A percentile compares a stretch with the other conserved stretches of the same genome.
Conservation (phyloP, 2,113 vertebrate species). For the Ailurus styani region DNA sequence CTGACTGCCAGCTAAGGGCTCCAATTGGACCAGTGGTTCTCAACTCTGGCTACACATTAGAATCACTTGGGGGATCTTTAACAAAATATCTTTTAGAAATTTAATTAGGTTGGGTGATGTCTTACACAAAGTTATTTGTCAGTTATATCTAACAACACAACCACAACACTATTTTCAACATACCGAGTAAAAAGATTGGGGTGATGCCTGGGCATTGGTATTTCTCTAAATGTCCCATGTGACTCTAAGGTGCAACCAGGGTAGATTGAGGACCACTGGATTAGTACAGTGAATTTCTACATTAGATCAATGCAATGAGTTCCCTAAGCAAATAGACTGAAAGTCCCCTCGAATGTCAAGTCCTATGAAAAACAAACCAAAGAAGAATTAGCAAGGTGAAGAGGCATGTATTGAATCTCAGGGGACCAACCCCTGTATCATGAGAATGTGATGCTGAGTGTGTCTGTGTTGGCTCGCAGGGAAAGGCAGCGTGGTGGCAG, state of each 20-base stretch:
- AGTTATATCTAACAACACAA: not conserved
- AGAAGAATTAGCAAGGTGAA: not conserved
- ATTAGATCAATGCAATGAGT: conserved; percentile 3
- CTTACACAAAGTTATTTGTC: not conserved
- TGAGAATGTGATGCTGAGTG: not conserved
- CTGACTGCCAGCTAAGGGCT: not conserved
- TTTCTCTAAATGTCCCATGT: not conserved
- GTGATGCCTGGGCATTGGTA: not conserved
- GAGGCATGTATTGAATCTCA: not conserved
- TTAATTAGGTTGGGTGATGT: conserved; percentile 23
- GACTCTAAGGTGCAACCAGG: not conserved
- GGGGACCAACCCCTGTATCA: no score
- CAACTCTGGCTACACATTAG: not conserved
- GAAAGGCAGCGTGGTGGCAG: no score
- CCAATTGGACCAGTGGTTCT: not conserved
- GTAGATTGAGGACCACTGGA: not conserved
- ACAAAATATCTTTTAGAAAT: not conserved
- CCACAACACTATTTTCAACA: not conserved
- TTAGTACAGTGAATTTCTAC: conserved; percentile 31
- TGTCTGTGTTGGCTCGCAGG: not conserved
- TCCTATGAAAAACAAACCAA: conserved; percentile 18
- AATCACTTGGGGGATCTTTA: not conserved
- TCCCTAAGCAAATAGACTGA: not conserved
- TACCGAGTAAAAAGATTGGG: not conserved
- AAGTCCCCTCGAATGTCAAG: not conserved